phyloP scores from a whole-genome alignment of 1,140 invertebrate species.

The Wiebesia pumilae region DNA sequence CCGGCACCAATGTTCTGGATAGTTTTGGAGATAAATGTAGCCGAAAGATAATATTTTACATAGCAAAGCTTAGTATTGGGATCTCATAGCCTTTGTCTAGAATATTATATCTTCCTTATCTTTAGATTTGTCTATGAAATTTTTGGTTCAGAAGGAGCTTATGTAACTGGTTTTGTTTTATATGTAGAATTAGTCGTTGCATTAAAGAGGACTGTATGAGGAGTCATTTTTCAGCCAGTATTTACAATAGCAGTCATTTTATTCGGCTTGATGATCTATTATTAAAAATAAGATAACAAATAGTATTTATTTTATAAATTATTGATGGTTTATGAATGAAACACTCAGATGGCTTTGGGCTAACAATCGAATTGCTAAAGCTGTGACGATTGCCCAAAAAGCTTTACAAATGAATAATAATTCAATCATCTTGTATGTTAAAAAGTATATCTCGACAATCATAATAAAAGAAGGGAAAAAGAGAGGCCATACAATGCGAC shows the following conservation, averaged over 20 bases:
- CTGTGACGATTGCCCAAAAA: conserved; percentile 83
- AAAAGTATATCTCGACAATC: conserved; percentile 78
- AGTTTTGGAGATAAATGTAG: conserved; percentile 91
- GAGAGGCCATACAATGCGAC: conserved; percentile 75
- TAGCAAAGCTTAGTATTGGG: conserved; percentile 83
- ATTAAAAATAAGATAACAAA: conserved; percentile 88
- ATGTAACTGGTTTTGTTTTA: conserved; percentile 89
- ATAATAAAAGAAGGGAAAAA: conserved; percentile 68
- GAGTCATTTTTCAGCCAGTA: conserved; percentile 85
- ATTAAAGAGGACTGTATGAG: conserved; percentile 86
- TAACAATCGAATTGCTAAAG: conserved; percentile 82
- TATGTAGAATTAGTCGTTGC: conserved; percentile 92
- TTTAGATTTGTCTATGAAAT: conserved; percentile 85
- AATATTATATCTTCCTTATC: conserved; percentile 83
- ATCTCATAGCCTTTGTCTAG: conserved; percentile 85
- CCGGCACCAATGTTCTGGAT: conserved; percentile 88
- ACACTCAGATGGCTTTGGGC: conserved; percentile 90
- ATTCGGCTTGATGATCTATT: conserved; percentile 87
- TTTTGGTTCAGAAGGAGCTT: conserved; percentile 88
- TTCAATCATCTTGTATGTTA: conserved; percentile 78
- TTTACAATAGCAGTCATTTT: conserved; percentile 90
- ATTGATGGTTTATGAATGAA: conserved; percentile 92
- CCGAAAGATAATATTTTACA: conserved; percentile 86
- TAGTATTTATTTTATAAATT: conserved; percentile 81
- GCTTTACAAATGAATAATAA: conserved; percentile 83